phyloP scores from a whole-genome alignment of 2,888 invertebrate genomes.

The Oscheius myriophilus region DNA sequence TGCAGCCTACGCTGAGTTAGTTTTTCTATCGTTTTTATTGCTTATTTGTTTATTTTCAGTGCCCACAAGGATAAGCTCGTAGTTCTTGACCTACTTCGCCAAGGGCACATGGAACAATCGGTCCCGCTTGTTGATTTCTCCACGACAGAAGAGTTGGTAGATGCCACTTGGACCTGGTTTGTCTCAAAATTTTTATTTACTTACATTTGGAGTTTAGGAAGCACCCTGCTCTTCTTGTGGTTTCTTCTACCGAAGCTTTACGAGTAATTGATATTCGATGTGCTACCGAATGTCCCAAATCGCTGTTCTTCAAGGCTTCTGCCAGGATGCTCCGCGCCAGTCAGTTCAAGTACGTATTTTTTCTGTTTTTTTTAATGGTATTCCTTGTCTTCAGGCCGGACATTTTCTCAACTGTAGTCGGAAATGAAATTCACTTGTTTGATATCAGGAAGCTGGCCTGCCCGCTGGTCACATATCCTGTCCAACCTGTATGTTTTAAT shows the following conservation, averaged over 20 bases:
- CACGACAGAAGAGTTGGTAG: no score
- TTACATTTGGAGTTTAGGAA: conserved; percentile 6
- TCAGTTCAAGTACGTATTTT: conserved; percentile 4
- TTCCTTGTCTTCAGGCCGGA: conserved; percentile 1
- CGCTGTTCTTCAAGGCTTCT: not conserved
- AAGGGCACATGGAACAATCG: not conserved
- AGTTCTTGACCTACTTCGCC: conserved; percentile 12
- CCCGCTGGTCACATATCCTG: not conserved
- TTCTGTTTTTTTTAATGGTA: not conserved
- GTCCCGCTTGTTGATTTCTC: not conserved
- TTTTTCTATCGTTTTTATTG: not conserved
- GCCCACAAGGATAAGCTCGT: not conserved
- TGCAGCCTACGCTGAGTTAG: conserved; percentile 1
- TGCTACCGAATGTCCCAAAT: not conserved
- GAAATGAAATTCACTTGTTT: not conserved
- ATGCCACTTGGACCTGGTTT: no score
- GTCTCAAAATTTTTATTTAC: no score
- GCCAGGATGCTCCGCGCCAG: not conserved
- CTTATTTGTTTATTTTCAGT: not conserved
- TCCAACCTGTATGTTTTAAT: not conserved
- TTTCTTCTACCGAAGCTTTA: not conserved
- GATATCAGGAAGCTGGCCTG: conserved; percentile 9
- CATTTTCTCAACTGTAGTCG: not conserved
- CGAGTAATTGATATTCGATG: conserved; percentile 8
- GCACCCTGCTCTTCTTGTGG: not conserved